Conservation (phyloP, 2,797 vertebrate species). For the Pseudopleuronectes americanus region DNA sequence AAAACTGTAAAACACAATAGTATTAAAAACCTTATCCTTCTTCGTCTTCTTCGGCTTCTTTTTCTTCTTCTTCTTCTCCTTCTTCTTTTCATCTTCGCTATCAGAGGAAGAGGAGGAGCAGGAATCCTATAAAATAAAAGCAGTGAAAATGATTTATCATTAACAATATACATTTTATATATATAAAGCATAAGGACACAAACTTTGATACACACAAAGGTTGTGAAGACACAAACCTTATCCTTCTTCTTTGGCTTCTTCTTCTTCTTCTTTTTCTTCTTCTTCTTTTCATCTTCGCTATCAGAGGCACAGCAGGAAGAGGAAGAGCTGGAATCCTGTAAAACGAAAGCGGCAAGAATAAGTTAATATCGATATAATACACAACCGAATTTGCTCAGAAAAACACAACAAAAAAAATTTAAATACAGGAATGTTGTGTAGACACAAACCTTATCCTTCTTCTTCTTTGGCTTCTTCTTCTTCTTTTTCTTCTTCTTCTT, state of each 20-base stretch:
- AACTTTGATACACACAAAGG: background rate
- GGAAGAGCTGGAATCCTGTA: slow-evolving; percentile 48
- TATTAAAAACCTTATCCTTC: background rate
- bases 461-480: slow-evolving; percentile 47
- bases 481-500: slow-evolving; percentile 48
- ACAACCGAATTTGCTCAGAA: background rate
- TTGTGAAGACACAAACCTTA: slow-evolving; percentile 11
- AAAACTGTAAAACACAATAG: too few relatives aligned
- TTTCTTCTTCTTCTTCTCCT: slow-evolving; percentile 13
- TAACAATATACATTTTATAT: too few relatives aligned
- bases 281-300: slow-evolving; percentile 50
- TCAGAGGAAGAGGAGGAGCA: slow-evolving; percentile 40
- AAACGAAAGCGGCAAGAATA: too few relatives aligned
- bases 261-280: slow-evolving; percentile 37
- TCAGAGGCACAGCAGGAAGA: slow-evolving; percentile 35
- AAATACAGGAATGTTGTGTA: background rate
- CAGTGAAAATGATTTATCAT: too few relatives aligned
- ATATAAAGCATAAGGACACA: background rate
- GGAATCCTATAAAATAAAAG: slow-evolving; percentile 34
- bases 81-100: slow-evolving; percentile 26
- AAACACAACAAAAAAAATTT: background rate
- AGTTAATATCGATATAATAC: background rate
- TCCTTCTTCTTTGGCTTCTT: slow-evolving; percentile 55
- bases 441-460: slow-evolving; percentile 37
- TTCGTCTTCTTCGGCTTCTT: slow-evolving; percentile 13